Conservation (phyloP, 2,888 invertebrate species). For the Celastrina argiolus region DNA sequence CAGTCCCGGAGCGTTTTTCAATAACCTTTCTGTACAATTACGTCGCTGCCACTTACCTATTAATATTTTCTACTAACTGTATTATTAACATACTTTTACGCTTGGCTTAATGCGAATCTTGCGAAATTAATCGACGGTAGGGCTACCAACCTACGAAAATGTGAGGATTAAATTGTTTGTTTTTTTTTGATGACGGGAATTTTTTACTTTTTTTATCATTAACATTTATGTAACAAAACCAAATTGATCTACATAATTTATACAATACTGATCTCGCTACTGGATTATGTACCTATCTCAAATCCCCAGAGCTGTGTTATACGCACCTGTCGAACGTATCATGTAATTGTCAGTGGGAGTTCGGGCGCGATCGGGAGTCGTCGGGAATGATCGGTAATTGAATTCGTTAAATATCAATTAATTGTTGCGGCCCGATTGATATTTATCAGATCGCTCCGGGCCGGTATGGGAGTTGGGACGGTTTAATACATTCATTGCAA, state of each 20-base stretch:
- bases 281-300: not conserved
- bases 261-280: not conserved
- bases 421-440: conserved; percentile 59
- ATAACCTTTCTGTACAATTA: conserved; percentile 14
- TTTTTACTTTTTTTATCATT: not conserved
- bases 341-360: conserved; percentile 60
- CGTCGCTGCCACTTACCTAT: conserved; percentile 16
- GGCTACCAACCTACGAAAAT: not conserved
- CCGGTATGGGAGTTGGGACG: conserved; percentile 15
- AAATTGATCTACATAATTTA: not conserved
- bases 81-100: conserved; percentile 61
- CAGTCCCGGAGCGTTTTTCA: conserved; percentile 10
- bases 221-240: no score
- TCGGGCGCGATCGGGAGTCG: conserved; percentile 61
- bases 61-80: conserved; percentile 34
- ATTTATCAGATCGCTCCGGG: conserved; percentile 45
- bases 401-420: conserved; percentile 70
- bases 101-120: conserved; percentile 52
- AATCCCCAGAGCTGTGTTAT: conserved; percentile 46
- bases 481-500: conserved; percentile 5
- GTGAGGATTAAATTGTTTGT: not conserved
- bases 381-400: conserved; percentile 67
- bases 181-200: not conserved
- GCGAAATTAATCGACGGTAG: conserved; percentile 49
- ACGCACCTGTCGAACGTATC: conserved; percentile 56